Evolutionary conservation across 2,113 vertebrate species (phyloP).

Genomic region (Seriola rivoliana): DNA sequence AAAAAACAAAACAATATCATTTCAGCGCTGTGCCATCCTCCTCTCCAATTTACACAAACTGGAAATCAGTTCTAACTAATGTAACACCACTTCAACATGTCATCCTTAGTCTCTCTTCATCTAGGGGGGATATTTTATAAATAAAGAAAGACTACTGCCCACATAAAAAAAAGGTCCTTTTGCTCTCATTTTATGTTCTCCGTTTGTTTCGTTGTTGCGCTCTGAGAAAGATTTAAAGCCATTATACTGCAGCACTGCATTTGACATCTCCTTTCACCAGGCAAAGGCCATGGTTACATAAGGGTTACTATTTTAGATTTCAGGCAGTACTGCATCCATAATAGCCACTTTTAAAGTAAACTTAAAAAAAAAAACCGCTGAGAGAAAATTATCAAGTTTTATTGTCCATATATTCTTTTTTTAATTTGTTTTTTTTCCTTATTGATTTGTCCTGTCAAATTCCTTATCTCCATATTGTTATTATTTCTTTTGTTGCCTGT

Average conservation of each 20-base stretch:
- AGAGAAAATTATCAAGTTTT: background rate
- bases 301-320: constrained; percentile 67
- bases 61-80: background rate
- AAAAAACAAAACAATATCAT: background rate
- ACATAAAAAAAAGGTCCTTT: background rate
- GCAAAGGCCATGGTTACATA: constrained; percentile 67
- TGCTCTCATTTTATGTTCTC: constrained; percentile 1
- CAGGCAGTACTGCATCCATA: constrained; percentile 35
- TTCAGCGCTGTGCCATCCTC: background rate
- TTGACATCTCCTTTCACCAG: constrained; percentile 62
- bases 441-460: background rate
- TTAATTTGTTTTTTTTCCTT: background rate
- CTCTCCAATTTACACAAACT: constrained; percentile 22
- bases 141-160: background rate
- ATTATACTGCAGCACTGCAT: constrained; percentile 52
- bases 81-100: constrained; percentile 15
- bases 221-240: constrained; percentile 37
- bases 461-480: background rate
- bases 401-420: background rate
- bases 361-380: background rate
- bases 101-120: background rate
- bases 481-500: background rate
- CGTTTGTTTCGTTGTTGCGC: constrained; percentile 11
- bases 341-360: constrained; percentile 22
- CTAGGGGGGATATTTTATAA: constrained; percentile 1